These are phyloP conservation scores for Cliona cf. orientalis DNA, from an alignment of 37 sponge, comb jelly and placozoan genomes.

Conservation along the genomic window DNA sequence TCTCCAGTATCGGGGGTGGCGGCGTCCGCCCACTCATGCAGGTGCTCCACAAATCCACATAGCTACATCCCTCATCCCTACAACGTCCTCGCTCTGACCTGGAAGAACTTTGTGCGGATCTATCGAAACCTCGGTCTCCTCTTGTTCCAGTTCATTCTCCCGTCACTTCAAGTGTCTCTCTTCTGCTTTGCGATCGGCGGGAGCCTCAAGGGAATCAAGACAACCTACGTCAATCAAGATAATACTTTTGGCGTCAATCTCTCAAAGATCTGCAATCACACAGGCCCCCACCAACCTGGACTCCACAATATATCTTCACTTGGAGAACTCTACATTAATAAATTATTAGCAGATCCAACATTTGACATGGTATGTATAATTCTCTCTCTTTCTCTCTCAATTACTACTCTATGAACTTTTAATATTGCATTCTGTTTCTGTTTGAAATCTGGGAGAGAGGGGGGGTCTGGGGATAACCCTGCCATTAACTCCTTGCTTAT, in stretches of 20 bases:
- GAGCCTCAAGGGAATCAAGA: constrained; percentile 27
- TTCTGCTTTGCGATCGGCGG: constrained; percentile 74
- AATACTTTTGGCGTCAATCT: neutral
- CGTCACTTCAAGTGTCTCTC: constrained; percentile 55
- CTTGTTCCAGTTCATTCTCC: constrained; percentile 68
- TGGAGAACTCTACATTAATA: neutral
- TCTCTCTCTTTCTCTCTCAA: too few species aligned
- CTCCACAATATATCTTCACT: neutral
- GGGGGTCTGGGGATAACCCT: too few species aligned
- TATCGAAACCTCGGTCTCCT: constrained; percentile 61
- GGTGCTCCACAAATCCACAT: neutral
- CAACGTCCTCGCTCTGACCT: constrained; percentile 55
- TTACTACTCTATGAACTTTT: too few species aligned
- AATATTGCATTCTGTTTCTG: too few species aligned
- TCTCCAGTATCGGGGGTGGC: neutral
- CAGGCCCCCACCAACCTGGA: neutral
- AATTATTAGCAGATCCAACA: neutral
- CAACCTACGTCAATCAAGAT: constrained; percentile 48
- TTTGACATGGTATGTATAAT: neutral
- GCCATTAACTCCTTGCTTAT: too few species aligned
- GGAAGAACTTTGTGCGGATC: constrained; percentile 53
- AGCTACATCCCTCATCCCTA: constrained; percentile 5
- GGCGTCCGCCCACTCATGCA: neutral
- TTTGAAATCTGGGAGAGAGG: too few species aligned
- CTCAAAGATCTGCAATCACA: neutral